These are phyloP conservation scores for Lepidurus arcticus DNA, from an alignment of 1,140 invertebrate species.

Conservation along the genomic window DNA sequence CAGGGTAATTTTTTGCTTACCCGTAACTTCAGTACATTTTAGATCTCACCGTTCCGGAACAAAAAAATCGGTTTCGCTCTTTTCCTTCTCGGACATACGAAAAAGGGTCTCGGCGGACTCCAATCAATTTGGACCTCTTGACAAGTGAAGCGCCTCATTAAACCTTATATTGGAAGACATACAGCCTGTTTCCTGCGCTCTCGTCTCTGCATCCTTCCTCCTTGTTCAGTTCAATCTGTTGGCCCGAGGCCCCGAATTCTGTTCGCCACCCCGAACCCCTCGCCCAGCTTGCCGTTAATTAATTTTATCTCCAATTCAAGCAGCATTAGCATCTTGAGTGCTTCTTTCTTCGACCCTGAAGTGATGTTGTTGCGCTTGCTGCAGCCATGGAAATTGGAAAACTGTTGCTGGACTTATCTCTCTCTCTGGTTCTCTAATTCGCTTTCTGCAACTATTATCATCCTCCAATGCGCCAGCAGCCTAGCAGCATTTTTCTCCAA, in stretches of 20 bases:
- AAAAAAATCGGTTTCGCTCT: not conserved
- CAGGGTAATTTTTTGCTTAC: not conserved
- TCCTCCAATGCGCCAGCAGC: too few species aligned
- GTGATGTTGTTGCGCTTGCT: not conserved
- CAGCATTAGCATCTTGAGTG: slow-evolving; percentile 21
- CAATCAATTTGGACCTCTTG: slow-evolving; percentile 5
- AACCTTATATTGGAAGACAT: slow-evolving; percentile 11
- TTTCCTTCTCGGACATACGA: not conserved
- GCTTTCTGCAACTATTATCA: too few species aligned
- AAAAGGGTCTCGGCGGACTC: slow-evolving; percentile 6
- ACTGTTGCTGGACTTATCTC: not conserved
- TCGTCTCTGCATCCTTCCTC: not conserved
- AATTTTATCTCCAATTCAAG: slow-evolving; percentile 20
- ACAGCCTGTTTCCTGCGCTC: slow-evolving; percentile 13
- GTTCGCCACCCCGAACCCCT: not conserved
- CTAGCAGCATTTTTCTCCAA: too few species aligned
- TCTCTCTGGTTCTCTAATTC: not conserved
- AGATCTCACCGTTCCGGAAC: not conserved
- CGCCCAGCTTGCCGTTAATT: not conserved
- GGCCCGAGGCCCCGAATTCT: not conserved
- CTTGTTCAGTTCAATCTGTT: slow-evolving; percentile 19
- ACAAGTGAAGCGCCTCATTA: slow-evolving; percentile 21
- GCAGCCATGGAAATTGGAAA: not conserved
- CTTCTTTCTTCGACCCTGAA: not conserved
- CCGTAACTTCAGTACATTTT: not conserved